Evolutionary conservation across 2,888 invertebrate species (phyloP).

Genomic region (Melanostoma mellinum): DNA sequence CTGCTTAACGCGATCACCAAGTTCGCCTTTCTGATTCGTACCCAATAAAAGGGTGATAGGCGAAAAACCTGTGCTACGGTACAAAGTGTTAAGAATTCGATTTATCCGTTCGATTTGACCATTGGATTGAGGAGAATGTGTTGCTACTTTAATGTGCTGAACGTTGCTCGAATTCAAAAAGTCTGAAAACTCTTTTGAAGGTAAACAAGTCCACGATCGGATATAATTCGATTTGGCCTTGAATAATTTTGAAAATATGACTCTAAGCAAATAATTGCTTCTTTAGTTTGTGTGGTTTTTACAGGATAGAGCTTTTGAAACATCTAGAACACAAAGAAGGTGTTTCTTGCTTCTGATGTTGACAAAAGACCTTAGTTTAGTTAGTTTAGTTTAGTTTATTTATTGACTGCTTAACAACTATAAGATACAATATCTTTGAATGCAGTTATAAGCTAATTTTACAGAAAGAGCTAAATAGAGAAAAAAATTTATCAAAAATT

Average conservation of each 20-base stretch:
- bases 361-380: conserved; percentile 80
- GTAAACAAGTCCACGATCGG: conserved; percentile 80
- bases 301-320: conserved; percentile 77
- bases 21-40: conserved; percentile 73
- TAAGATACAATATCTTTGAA: no score
- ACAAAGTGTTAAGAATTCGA: conserved; percentile 73
- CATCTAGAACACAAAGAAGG: conserved; percentile 78
- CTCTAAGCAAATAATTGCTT: conserved; percentile 74
- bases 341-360: conserved; percentile 76
- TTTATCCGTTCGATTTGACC: conserved; percentile 54
- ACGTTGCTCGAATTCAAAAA: conserved; percentile 75
- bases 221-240: conserved; percentile 76
- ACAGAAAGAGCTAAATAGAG: no score
- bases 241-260: conserved; percentile 65
- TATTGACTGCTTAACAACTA: no score
- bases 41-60: conserved; percentile 76
- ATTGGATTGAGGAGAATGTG: conserved; percentile 35
- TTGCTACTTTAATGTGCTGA: conserved; percentile 25
- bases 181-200: conserved; percentile 76
- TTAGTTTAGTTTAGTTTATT: no score
- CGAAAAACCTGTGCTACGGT: conserved; percentile 74
- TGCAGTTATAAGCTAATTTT: no score
- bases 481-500: no score
- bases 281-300: no score
- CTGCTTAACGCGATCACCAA: conserved; percentile 64